phyloP scores from a whole-genome alignment of 2,797 vertebrate species.

The Anguilla marmorata region DNA sequence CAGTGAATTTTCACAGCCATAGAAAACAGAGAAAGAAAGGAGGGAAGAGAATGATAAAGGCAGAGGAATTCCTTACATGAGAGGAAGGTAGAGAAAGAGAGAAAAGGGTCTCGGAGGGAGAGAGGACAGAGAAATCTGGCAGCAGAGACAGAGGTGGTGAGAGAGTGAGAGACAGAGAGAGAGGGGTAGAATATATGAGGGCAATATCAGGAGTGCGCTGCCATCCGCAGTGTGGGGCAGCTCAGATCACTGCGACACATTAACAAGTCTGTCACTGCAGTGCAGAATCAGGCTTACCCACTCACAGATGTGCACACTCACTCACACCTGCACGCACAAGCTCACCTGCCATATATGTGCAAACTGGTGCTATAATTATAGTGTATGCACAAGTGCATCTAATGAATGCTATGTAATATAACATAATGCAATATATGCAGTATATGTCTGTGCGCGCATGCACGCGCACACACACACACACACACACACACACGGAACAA shows the following conservation, averaged over 20 bases:
- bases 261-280: background rate
- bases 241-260: background rate
- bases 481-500: background rate
- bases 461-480: too few relatives aligned
- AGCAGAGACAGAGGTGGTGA: background rate
- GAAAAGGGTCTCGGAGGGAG: background rate
- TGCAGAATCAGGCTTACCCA: background rate
- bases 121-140: background rate
- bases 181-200: background rate
- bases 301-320: background rate
- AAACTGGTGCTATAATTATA: background rate
- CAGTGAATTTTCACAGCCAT: background rate
- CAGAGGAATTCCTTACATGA: background rate
- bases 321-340: background rate
- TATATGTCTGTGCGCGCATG: too few relatives aligned
- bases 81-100: background rate
- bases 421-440: too few relatives aligned
- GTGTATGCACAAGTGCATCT: background rate
- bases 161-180: background rate
- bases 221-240: background rate
- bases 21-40: background rate
- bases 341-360: background rate
- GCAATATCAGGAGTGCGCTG: background rate
- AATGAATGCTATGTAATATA: too few relatives aligned
- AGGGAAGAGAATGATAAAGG: background rate